Percentiles rank a stretch among this genome's conserved stretches.
Evolutionary conservation across 2,113 vertebrate genomes (phyloP).

Genomic region (Zosterops japonicus): DNA sequence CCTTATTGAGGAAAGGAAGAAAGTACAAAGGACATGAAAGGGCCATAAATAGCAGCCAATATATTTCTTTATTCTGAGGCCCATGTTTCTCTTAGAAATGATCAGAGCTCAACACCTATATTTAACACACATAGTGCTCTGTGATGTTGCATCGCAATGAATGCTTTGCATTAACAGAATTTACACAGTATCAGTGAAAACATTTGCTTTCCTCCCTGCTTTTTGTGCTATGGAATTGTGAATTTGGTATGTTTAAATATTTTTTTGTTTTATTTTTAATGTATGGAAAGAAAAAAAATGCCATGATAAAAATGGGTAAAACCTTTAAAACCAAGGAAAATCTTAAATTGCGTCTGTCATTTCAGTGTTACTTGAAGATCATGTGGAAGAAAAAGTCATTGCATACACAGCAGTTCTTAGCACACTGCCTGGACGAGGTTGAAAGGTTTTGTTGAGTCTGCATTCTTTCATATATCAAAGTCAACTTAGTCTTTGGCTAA

Average conservation of each 20-base stretch:
- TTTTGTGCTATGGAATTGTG: neutral
- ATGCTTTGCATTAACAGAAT: neutral
- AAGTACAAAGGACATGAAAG: neutral
- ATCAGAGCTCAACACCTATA: neutral
- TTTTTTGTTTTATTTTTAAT: neutral
- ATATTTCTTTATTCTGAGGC: neutral
- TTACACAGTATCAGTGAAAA: neutral
- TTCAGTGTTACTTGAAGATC: neutral
- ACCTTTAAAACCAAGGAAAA: neutral
- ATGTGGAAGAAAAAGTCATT: neutral
- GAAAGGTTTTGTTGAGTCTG: neutral
- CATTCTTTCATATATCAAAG: conserved; percentile 5
- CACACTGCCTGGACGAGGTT: neutral
- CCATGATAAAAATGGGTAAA: neutral
- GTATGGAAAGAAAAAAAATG: neutral
- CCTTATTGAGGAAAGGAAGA: neutral
- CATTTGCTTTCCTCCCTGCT: neutral
- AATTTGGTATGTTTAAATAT: neutral
- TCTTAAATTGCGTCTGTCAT: neutral
- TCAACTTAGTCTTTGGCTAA: neutral
- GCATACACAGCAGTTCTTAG: neutral
- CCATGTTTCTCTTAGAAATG: neutral
- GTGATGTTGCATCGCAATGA: neutral
- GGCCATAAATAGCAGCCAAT: neutral
- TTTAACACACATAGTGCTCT: neutral